Conservation (phyloP, 2,113 vertebrate species). For the Platanista minor region DNA sequence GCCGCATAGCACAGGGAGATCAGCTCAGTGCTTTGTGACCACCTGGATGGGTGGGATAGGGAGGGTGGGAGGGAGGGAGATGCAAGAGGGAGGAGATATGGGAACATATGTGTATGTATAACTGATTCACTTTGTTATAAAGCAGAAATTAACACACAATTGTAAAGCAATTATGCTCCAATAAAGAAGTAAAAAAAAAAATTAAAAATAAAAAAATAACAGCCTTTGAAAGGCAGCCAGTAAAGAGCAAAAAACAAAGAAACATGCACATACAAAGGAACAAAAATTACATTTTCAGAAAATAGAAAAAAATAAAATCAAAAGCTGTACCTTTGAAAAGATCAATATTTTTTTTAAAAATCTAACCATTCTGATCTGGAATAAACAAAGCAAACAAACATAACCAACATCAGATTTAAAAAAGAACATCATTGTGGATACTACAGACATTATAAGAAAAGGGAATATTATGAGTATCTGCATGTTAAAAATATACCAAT, state of each 20-base stretch:
- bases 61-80: no score
- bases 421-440: neutral
- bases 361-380: neutral
- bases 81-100: no score
- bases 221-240: neutral
- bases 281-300: neutral
- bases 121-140: no score
- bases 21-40: no score
- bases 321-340: neutral
- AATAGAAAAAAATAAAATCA: neutral
- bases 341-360: neutral
- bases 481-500: neutral
- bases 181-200: no score
- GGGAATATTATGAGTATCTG: neutral
- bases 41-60: no score
- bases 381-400: neutral
- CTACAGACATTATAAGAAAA: neutral
- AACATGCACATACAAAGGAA: neutral
- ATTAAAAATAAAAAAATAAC: no score
- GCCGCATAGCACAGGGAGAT: no score
- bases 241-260: neutral
- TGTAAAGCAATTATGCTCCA: no score
- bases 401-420: neutral
- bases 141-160: no score
- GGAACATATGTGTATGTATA: no score